Percentiles rank a stretch among this genome's conserved stretches.
These are phyloP conservation scores for Holocentrus rufus DNA, from an alignment of 2,797 vertebrate genomes.

Conservation along the genomic window DNA sequence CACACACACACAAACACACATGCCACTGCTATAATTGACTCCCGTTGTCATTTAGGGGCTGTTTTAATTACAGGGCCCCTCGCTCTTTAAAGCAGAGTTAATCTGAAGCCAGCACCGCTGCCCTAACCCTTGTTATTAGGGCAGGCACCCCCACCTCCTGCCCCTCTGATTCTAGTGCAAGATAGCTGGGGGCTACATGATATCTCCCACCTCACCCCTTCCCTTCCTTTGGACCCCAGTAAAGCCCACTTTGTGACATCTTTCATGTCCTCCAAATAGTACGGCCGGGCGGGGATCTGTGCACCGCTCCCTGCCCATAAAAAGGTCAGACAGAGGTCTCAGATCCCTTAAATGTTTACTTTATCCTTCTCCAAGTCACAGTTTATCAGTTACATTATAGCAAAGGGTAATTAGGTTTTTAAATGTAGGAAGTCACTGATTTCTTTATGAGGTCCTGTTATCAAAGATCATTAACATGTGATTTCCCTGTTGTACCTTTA, in stretches of 20 bases:
- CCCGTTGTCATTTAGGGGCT: constrained; percentile 39
- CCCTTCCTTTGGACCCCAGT: constrained; percentile 47
- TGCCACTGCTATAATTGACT: constrained; percentile 46
- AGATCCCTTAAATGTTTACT: background rate
- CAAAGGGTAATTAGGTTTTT: too few relatives aligned
- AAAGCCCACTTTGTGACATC: constrained; percentile 45
- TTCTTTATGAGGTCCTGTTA: background rate
- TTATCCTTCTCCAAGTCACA: background rate
- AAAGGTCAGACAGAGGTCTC: constrained; percentile 48
- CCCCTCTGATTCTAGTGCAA: constrained; percentile 21
- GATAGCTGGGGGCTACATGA: constrained; percentile 44
- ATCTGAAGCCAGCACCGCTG: constrained; percentile 44
- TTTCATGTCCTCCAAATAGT: constrained; percentile 45
- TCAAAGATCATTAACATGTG: background rate
- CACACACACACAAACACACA: constrained; percentile 23
- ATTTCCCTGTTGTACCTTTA: background rate
- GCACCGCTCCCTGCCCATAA: constrained; percentile 15
- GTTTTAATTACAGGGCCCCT: constrained; percentile 67
- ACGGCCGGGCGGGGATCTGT: constrained; percentile 15
- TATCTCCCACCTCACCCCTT: constrained; percentile 45
- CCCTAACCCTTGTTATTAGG: constrained; percentile 64
- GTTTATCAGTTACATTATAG: background rate
- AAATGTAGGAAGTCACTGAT: too few relatives aligned
- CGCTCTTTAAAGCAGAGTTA: constrained; percentile 50
- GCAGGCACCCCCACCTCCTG: constrained; percentile 3